Evolutionary conservation across 2,797 vertebrate genomes (phyloP), one percentile per base, ranked within the genome.

Genomic region (Furcifer pardalis): DNA sequence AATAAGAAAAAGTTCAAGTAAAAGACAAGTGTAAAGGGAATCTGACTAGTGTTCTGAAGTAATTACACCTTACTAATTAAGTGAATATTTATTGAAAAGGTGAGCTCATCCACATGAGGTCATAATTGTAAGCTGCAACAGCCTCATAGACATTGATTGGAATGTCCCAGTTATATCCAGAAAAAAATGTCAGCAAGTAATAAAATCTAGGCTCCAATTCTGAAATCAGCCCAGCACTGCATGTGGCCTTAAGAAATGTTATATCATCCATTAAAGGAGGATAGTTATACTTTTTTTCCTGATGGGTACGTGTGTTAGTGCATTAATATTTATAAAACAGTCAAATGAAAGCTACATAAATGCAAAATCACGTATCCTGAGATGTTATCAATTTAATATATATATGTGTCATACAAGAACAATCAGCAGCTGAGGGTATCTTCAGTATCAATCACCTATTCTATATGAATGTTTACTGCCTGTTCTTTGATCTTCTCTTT

Each of bases 311-410:
- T 88, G 4, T 77, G 56, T 37, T 72, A 30, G 59, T 69, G 82
- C 1, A 84, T 30, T 84, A 46, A 63, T 60, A 8, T 60, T 71
- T 52, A 88, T 73, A 75, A 91, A 83, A 10, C 9, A 77, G 85
- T 68, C 40, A 68, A 44, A 77, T 72, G 6, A 88, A 92, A 30
- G 4, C 15, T 77, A 27, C n/a, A 68, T 81, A 73, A 89, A 90
- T 74, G 44, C 25, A 82, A 82, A 87, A 42, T 81, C 86, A 42
- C 23, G 21, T 35, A 84, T 81, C 52, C 7, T 32, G 49, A 2
- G 65, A 79, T 1, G 40, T 6, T 85, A 19, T 44, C 60, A 81
- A 89, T 49, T 74, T 35, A 81, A n/a, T n/a, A 40, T 37, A 42
- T 19, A 78, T 35, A 2, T 52, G 7, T 1, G 37, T 12, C n/a